Conservation (phyloP, 2,888 invertebrate species). For the Tipula helvola region DNA sequence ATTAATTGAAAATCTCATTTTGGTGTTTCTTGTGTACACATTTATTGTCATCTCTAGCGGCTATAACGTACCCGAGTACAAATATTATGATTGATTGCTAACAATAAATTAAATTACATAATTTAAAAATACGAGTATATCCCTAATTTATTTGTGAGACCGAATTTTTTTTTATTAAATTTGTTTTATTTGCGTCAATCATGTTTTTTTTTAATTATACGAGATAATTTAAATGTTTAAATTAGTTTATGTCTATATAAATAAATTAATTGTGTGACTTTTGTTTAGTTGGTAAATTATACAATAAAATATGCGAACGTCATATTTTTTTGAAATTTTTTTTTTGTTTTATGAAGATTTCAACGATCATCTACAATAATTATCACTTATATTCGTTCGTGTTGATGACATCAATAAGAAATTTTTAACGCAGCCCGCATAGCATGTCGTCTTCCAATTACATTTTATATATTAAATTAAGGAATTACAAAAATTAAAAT, state of each 20-base stretch:
- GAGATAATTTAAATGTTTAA: neutral
- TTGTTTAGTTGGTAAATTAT: neutral
- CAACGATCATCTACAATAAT: neutral
- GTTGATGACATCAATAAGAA: neutral
- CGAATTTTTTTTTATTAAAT: neutral
- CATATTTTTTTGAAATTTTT: neutral
- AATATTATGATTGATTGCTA: neutral
- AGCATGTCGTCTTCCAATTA: neutral
- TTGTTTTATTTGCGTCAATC: conserved; percentile 4
- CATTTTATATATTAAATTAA: neutral
- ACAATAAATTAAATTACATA: neutral
- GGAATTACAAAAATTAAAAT: neutral
- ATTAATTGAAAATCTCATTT: neutral
- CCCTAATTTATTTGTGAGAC: neutral
- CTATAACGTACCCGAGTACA: neutral
- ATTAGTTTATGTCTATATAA: neutral
- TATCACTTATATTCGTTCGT: neutral
- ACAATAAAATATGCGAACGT: neutral
- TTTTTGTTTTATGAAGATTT: neutral
- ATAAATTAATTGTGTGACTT: neutral
- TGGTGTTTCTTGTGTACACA: neutral
- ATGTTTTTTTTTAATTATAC: neutral
- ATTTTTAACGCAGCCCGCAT: neutral
- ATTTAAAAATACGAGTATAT: neutral
- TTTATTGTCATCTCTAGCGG: neutral